Percentiles rank a stretch among this genome's conserved stretches.
These are phyloP conservation scores for Pseudococcus longispinus DNA, from an alignment of 2,888 invertebrate genomes.

Conservation along the genomic window DNA sequence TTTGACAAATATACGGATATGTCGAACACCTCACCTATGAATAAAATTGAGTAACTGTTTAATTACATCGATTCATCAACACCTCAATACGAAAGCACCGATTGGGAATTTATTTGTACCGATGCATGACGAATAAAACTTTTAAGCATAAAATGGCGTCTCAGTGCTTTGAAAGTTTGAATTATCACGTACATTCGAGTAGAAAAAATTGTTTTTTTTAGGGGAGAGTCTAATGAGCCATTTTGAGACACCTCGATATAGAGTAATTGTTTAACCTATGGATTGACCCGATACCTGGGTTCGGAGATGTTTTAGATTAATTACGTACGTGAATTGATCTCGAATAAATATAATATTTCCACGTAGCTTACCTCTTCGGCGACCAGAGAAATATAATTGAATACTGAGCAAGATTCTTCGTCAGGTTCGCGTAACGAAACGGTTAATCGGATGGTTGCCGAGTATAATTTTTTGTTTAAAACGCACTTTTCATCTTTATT, in stretches of 20 bases:
- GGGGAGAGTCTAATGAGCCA: conserved; percentile 24
- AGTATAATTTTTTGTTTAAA: conserved; percentile 35
- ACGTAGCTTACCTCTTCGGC: conserved; percentile 51
- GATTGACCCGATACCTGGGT: neutral
- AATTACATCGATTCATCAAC: conserved; percentile 15
- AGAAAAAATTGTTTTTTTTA: conserved; percentile 1
- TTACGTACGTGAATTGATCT: neutral
- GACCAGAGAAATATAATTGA: conserved; percentile 51
- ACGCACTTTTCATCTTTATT: conserved; percentile 36
- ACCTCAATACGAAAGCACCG: neutral
- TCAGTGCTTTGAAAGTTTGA: conserved; percentile 35
- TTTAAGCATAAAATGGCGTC: conserved; percentile 42
- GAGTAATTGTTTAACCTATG: neutral
- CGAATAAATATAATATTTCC: conserved; percentile 27
- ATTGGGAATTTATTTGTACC: neutral
- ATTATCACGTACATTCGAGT: conserved; percentile 18
- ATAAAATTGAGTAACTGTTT: conserved; percentile 34
- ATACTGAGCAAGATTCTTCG: conserved; percentile 53
- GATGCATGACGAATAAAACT: neutral
- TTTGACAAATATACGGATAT: conserved; percentile 18
- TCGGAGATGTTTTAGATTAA: neutral
- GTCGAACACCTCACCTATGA: neutral
- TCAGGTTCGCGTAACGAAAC: conserved; percentile 48
- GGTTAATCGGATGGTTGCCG: conserved; percentile 49
- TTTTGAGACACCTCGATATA: conserved; percentile 12